Evolutionary conservation across 2,888 invertebrate genomes (phyloP).

Genomic region (Liodrosophila aerea): DNA sequence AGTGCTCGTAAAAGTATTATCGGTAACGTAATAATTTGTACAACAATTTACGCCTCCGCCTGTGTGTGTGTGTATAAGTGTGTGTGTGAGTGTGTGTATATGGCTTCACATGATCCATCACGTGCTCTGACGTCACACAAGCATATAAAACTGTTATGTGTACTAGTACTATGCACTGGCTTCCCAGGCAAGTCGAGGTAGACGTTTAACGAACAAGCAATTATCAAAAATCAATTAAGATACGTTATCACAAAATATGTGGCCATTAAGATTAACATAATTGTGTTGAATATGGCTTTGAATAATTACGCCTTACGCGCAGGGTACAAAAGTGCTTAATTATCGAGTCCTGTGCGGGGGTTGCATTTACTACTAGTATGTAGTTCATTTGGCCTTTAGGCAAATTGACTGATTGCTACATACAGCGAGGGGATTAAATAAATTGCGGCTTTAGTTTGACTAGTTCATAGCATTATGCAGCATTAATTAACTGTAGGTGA

Average conservation of each 20-base stretch:
- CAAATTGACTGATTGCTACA: no score
- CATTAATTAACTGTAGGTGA: no score
- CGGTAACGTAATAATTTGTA: slow-evolving; percentile 59
- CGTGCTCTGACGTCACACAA: slow-evolving; percentile 74
- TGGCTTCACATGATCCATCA: slow-evolving; percentile 74
- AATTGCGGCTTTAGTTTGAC: no score
- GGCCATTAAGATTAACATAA: slow-evolving; percentile 66
- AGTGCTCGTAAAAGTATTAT: slow-evolving; percentile 65
- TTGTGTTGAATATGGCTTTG: slow-evolving; percentile 54
- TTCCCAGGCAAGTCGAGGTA: slow-evolving; percentile 30
- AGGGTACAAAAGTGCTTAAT: slow-evolving; percentile 3
- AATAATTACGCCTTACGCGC: slow-evolving; percentile 40
- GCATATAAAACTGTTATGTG: slow-evolving; percentile 11
- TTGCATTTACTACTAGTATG: no score
- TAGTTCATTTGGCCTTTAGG: no score
- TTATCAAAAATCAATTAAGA: slow-evolving; percentile 76
- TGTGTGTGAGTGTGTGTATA: slow-evolving; percentile 5
- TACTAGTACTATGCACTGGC: slow-evolving; percentile 32
- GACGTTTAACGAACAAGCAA: slow-evolving; percentile 43
- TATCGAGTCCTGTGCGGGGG: slow-evolving; percentile 10
- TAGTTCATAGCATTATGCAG: no score
- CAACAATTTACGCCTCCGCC: slow-evolving; percentile 21
- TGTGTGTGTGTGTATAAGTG: slow-evolving; percentile 2
- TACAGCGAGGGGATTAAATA: no score
- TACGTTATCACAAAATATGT: slow-evolving; percentile 61